phyloP scores from a whole-genome alignment of 2,888 invertebrate species.

The Cerastoderma edule region DNA sequence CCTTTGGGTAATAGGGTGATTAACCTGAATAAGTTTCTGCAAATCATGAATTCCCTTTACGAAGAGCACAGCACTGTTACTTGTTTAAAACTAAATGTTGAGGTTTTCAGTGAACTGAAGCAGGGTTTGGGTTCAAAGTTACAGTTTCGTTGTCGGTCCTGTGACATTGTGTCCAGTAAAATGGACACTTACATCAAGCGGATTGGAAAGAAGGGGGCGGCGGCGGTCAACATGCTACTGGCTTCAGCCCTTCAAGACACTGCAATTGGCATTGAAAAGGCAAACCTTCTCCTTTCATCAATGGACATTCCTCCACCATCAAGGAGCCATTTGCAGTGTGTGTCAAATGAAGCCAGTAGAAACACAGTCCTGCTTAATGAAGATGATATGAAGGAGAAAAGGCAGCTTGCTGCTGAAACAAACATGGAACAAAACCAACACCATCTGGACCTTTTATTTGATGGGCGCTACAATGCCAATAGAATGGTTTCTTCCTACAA shows the following conservation, averaged over 20 bases:
- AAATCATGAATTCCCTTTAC: no score
- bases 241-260: neutral
- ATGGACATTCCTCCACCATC: slow-evolving; percentile 10
- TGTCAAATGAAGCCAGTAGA: neutral
- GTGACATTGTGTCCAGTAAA: neutral
- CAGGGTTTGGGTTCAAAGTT: neutral
- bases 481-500: slow-evolving; percentile 24
- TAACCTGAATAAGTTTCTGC: no score
- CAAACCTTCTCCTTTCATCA: neutral
- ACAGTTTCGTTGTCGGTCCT: neutral
- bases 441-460: slow-evolving; percentile 12
- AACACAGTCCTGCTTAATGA: neutral
- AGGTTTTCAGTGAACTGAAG: neutral
- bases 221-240: neutral
- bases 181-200: neutral
- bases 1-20: no score
- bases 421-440: neutral
- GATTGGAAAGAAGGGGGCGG: neutral
- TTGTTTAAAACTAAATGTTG: no score
- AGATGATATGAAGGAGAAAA: slow-evolving; percentile 7
- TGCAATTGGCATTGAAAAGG: no score
- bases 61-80: no score
- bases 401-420: neutral
- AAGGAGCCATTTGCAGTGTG: neutral
- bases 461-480: slow-evolving; percentile 21